A percentile compares a stretch with the other conserved stretches of the same genome.
phyloP scores from a whole-genome alignment of 1,140 invertebrate species.

The Phymorhynchus buccinoides region DNA sequence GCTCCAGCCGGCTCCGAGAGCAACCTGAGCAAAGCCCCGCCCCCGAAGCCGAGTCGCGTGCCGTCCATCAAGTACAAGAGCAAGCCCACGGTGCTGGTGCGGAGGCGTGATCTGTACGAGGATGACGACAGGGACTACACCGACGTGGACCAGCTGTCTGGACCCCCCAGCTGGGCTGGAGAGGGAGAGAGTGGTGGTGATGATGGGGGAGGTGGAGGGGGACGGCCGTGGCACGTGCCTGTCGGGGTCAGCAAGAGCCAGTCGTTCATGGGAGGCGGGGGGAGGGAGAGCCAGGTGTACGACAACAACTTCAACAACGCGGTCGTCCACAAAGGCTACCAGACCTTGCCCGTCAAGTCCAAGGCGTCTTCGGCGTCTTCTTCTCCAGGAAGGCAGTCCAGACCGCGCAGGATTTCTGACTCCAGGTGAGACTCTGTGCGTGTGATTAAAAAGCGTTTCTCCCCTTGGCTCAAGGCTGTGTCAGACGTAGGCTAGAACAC shows the following conservation, averaged over 20 bases:
- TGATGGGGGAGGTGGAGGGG: not conserved
- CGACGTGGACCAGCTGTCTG: slow-evolving; percentile 67
- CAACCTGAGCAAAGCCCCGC: slow-evolving; percentile 74
- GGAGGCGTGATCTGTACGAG: slow-evolving; percentile 61
- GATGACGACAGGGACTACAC: slow-evolving; percentile 71
- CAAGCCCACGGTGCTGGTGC: slow-evolving; percentile 60
- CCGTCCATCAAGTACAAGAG: slow-evolving; percentile 74
- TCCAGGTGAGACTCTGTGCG: slow-evolving; percentile 28
- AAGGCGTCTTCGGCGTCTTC: too few species aligned
- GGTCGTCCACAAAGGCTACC: slow-evolving; percentile 44
- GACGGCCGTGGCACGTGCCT: not conserved
- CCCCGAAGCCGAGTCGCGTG: slow-evolving; percentile 82
- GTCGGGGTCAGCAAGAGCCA: slow-evolving; percentile 33
- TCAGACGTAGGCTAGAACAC: too few species aligned
- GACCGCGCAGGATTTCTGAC: slow-evolving; percentile 43
- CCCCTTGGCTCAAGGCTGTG: too few species aligned
- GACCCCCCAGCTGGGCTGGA: slow-evolving; percentile 63
- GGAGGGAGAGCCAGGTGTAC: slow-evolving; percentile 43
- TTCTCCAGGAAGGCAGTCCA: not conserved
- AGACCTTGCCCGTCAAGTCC: slow-evolving; percentile 41
- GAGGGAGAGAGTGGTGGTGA: slow-evolving; percentile 13
- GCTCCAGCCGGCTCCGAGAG: slow-evolving; percentile 62
- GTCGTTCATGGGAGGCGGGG: slow-evolving; percentile 35
- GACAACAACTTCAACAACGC: slow-evolving; percentile 63
- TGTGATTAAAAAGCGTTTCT: too few species aligned